Evolutionary conservation across 2,113 vertebrate genomes (phyloP).

Genomic region (Cebus imitator): DNA sequence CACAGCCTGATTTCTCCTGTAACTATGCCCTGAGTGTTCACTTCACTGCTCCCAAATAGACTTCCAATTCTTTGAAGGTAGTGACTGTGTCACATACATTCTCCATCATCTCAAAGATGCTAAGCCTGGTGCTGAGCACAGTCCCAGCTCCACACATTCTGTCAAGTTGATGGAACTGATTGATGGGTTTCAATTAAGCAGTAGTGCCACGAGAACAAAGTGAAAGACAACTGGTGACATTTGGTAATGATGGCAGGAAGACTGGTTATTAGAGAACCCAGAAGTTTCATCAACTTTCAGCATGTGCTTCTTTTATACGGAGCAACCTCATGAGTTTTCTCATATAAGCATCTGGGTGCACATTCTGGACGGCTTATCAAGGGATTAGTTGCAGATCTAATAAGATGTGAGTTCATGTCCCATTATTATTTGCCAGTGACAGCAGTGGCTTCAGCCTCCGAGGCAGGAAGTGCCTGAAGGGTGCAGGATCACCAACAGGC

Average conservation of each 20-base stretch:
- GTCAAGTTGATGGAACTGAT: not conserved
- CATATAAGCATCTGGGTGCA: not conserved
- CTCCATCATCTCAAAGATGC: not conserved
- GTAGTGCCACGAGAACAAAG: not conserved
- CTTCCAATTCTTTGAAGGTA: not conserved
- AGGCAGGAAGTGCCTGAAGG: not conserved
- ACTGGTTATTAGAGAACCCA: not conserved
- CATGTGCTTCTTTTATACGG: not conserved
- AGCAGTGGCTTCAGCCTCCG: not conserved
- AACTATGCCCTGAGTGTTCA: not conserved
- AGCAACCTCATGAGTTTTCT: not conserved
- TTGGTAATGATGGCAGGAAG: not conserved
- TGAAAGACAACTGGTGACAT: not conserved
- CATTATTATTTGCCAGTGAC: not conserved
- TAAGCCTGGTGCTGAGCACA: not conserved
- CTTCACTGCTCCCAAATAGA: not conserved
- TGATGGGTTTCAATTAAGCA: not conserved
- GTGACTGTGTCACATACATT: not conserved
- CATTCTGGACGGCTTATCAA: not conserved
- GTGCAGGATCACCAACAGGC: accelerated
- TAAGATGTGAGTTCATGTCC: not conserved
- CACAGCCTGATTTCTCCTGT: not conserved
- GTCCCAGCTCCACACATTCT: not conserved
- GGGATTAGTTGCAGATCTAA: not conserved
- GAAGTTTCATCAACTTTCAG: not conserved